Evolutionary conservation across 2,113 vertebrate genomes (phyloP).

Genomic region (Lipotes vexillifer): DNA sequence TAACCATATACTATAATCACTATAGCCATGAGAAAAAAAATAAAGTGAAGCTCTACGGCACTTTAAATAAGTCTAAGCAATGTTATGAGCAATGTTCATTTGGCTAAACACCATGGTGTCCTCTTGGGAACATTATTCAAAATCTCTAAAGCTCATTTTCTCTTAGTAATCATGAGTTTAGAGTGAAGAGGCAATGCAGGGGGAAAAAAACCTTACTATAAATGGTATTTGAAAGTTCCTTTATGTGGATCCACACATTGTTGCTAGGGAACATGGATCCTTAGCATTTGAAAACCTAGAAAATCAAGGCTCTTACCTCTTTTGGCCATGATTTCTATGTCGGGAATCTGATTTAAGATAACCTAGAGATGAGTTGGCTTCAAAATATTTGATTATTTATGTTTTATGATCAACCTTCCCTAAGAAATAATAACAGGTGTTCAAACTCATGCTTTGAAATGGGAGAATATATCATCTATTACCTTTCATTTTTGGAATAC

Average conservation of each 20-base stretch:
- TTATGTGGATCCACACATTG: slow-evolving; percentile 35
- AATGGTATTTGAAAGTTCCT: slow-evolving; percentile 59
- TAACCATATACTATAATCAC: slow-evolving; percentile 13
- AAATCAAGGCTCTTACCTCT: slow-evolving; percentile 21
- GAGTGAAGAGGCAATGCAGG: slow-evolving; percentile 29
- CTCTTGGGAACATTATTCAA: slow-evolving; percentile 47
- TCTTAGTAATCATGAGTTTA: slow-evolving; percentile 51
- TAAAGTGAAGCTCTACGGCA: not conserved
- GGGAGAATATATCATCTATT: not conserved
- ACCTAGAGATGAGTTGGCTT: not conserved
- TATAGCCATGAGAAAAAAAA: not conserved
- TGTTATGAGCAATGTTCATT: slow-evolving; percentile 26
- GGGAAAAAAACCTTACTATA: slow-evolving; percentile 31
- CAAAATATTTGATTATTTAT: slow-evolving; percentile 33
- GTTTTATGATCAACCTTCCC: not conserved
- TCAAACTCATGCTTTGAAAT: not conserved
- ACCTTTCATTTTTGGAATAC: not conserved
- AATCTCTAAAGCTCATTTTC: slow-evolving; percentile 44
- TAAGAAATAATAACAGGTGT: slow-evolving; percentile 1
- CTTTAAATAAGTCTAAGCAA: slow-evolving; percentile 44
- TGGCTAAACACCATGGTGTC: slow-evolving; percentile 35
- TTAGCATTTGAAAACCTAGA: slow-evolving; percentile 55
- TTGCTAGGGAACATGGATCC: slow-evolving; percentile 69
- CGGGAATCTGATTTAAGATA: slow-evolving; percentile 20
- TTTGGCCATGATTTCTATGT: slow-evolving; percentile 27